Percentiles rank a stretch among this genome's conserved stretches.
Evolutionary conservation across 2,888 invertebrate species (phyloP).

Genomic region (Poecilobothrus nobilitatus): DNA sequence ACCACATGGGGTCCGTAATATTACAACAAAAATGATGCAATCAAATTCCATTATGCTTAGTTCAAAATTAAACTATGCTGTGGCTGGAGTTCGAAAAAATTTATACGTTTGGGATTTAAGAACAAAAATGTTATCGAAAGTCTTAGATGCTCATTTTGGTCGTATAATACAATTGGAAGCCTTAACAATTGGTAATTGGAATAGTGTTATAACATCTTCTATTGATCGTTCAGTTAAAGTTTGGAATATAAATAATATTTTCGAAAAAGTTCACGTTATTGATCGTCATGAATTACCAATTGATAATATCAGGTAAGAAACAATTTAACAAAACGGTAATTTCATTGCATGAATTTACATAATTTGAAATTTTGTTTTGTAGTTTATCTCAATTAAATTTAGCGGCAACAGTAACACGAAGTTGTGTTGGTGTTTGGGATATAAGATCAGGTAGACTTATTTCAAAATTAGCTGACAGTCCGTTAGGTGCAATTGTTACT

Average conservation of each 20-base stretch:
- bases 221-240: constrained; percentile 97
- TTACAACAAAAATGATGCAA: constrained; percentile 81
- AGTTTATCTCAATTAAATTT: constrained; percentile 72
- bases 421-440: constrained; percentile 94
- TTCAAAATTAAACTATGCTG: constrained; percentile 80
- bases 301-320: constrained; percentile 70
- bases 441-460: constrained; percentile 74
- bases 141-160: constrained; percentile 94
- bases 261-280: constrained; percentile 93
- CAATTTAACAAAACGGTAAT: neutral
- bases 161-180: constrained; percentile 87
- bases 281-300: constrained; percentile 92
- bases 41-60: constrained; percentile 90
- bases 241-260: constrained; percentile 98
- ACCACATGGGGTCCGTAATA: constrained; percentile 85
- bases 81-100: constrained; percentile 91
- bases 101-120: constrained; percentile 89
- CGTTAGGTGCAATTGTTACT: constrained; percentile 88
- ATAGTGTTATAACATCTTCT: constrained; percentile 91
- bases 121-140: constrained; percentile 73
- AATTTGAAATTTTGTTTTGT: constrained; percentile 19
- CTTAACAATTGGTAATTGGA: constrained; percentile 80
- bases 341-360: neutral
- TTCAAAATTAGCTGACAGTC: constrained; percentile 81
- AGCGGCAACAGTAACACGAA: constrained; percentile 87